phyloP scores from a whole-genome alignment of 2,888 invertebrate species.

The Netelia melanura region DNA sequence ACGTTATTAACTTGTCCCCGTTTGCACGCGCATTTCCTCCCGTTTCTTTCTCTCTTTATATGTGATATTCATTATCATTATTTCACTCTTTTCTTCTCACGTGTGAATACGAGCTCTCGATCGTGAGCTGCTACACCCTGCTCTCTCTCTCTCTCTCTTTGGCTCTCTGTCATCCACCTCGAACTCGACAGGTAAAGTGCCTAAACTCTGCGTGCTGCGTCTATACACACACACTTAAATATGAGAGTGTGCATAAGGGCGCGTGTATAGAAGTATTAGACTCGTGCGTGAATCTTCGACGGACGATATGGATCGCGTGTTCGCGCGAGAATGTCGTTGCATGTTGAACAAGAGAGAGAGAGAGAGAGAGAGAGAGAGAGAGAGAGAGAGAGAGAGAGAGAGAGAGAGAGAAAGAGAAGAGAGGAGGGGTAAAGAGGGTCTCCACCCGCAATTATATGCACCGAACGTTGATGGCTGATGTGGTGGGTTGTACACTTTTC shows the following conservation, averaged over 20 bases:
- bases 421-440: slow-evolving; percentile 41
- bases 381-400: not conserved
- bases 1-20: slow-evolving; percentile 65
- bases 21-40: slow-evolving; percentile 58
- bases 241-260: not conserved
- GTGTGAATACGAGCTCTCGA: not conserved
- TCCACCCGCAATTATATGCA: slow-evolving; percentile 59
- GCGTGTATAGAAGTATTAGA: slow-evolving; percentile 28
- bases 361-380: slow-evolving; percentile 47
- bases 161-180: slow-evolving; percentile 22
- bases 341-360: slow-evolving; percentile 75
- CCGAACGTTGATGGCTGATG: slow-evolving; percentile 50
- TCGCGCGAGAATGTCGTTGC: slow-evolving; percentile 80
- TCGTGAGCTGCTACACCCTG: not conserved
- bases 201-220: slow-evolving; percentile 57
- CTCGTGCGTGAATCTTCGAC: slow-evolving; percentile 53
- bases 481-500: slow-evolving; percentile 48
- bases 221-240: not conserved
- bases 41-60: slow-evolving; percentile 33
- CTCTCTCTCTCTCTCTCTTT: slow-evolving; percentile 43
- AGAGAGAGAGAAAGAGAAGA: slow-evolving; percentile 28
- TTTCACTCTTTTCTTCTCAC: slow-evolving; percentile 39
- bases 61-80: not conserved
- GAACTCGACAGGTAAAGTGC: slow-evolving; percentile 22
- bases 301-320: slow-evolving; percentile 65